Evolutionary conservation across 1,140 invertebrate genomes (phyloP), one percentile per base, ranked within the genome.

Genomic region (Drosophila lowei): DNA sequence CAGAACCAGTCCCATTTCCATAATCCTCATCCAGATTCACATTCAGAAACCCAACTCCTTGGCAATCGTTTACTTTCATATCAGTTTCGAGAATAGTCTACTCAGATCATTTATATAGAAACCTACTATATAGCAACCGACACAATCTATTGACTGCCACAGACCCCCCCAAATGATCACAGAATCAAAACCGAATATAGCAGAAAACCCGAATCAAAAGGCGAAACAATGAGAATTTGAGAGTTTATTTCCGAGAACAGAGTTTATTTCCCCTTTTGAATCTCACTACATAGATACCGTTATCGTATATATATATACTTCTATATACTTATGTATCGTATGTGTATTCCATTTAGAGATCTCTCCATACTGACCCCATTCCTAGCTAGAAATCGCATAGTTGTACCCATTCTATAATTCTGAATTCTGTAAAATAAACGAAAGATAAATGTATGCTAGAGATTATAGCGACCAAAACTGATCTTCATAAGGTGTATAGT

Each of bases 61-160:
- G 74, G 71, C 79, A 75, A 79, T 84, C 80, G 72, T 77, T 80
- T 66, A 25, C 48, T 73, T 86, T 86, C 77, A 85, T 85, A 86
- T 86, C 81, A 81, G 61, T 81, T 81, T 62, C 28, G n/a, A 16
- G 46, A 6, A 52, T 30, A 30, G 30, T 30, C 28, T 28, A 28
- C 30, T 56, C 9, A 23, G 7, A n/a, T 16, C 1, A 18, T 18
- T 18, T 18, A n/a, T 38, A 9, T 34, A 47, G 30, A 30, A 30
- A 3, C 8, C 30, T 9, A 2, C 59, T 46, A 41, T 16, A 53
- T 38, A 15, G 28, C 11, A 41, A 34, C 46, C 46, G 18, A 63
- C 9, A 72, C 80, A 81, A 80, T 85, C 80, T 86, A 80, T 85
- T 86, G 77, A 80, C 81, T 77, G 73, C 46, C 57, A 43, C 65